phyloP scores from a whole-genome alignment of 2,888 invertebrate species.

The Meliscaeva auricollis region DNA sequence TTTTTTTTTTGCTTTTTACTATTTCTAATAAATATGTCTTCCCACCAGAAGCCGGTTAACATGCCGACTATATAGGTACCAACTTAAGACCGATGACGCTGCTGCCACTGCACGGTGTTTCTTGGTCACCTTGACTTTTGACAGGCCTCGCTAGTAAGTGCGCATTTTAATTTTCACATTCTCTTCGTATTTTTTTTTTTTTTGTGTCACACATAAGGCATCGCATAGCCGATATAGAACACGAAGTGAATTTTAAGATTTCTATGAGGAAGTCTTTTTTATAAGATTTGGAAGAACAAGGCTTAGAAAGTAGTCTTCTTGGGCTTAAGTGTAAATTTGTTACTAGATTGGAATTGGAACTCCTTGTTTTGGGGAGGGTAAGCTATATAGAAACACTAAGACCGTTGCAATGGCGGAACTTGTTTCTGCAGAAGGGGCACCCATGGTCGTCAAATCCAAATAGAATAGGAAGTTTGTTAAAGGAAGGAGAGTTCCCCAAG shows the following conservation, averaged over 20 bases:
- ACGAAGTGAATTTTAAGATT: slow-evolving; percentile 5
- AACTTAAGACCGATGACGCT: not conserved
- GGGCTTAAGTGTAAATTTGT: too few relatives aligned
- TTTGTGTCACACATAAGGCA: not conserved
- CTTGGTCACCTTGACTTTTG: slow-evolving; percentile 73
- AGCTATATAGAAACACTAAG: too few relatives aligned
- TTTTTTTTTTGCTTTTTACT: not conserved
- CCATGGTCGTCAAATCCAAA: too few relatives aligned
- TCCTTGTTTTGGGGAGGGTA: too few relatives aligned
- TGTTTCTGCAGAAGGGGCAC: too few relatives aligned
- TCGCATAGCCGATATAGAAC: slow-evolving; percentile 10
- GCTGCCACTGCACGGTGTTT: not conserved
- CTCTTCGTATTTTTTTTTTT: not conserved
- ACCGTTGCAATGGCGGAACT: too few relatives aligned
- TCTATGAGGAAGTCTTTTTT: slow-evolving; percentile 13
- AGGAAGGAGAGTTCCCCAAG: too few relatives aligned
- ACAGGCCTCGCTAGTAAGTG: slow-evolving; percentile 45
- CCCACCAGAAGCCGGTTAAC: slow-evolving; percentile 36
- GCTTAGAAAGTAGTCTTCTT: too few relatives aligned
- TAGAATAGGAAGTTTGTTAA: too few relatives aligned
- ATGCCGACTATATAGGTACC: not conserved
- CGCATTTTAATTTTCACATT: slow-evolving; percentile 40
- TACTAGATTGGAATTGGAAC: too few relatives aligned
- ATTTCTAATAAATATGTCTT: slow-evolving; percentile 34
- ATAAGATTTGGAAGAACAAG: too few relatives aligned